A percentile compares a stretch with the other conserved stretches of the same genome.
phyloP scores from a whole-genome alignment of 23 tunicate genomes.

The Ciona savignyi region DNA sequence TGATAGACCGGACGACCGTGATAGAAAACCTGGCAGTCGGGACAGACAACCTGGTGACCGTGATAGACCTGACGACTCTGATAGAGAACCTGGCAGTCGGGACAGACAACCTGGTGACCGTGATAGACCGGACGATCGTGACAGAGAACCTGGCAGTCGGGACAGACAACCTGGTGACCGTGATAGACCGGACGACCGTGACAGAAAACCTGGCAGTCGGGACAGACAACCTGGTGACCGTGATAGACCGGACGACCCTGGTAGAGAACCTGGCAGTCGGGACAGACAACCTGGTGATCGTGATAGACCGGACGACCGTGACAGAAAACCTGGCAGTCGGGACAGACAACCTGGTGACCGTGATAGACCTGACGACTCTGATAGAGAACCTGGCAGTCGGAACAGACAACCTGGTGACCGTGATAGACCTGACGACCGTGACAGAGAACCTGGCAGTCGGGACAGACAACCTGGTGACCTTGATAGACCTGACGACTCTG shows the following conservation, averaged over 20 bases:
- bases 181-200: neutral
- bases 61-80: too few relatives aligned
- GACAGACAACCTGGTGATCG: neutral
- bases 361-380: too few relatives aligned
- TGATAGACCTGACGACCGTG: neutral
- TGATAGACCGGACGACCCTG: too few relatives aligned
- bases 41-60: neutral
- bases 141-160: neutral
- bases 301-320: neutral
- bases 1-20: too few relatives aligned
- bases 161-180: neutral
- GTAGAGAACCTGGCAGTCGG: neutral
- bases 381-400: neutral
- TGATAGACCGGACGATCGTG: neutral
- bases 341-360: neutral
- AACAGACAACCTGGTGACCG: neutral
- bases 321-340: neutral
- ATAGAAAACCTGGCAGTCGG: neutral
- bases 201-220: neutral
- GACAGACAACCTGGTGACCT: neutral
- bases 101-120: neutral
- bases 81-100: neutral
- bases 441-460: neutral
- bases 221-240: neutral
- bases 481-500: too few relatives aligned